These are phyloP conservation scores for Drosophila planitibia DNA, from an alignment of 2,888 invertebrate genomes.

Conservation along the genomic window DNA sequence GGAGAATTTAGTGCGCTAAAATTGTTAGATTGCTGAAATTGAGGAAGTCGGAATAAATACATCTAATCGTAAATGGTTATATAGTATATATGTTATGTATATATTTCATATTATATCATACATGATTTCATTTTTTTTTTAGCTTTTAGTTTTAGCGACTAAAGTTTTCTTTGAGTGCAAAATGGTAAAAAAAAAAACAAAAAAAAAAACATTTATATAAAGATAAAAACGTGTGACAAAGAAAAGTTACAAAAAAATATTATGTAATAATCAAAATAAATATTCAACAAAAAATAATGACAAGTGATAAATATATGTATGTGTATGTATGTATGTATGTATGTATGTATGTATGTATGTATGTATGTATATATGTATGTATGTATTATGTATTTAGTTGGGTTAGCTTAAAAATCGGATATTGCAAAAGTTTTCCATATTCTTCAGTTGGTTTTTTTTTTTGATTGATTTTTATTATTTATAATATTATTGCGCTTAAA, in stretches of 20 bases:
- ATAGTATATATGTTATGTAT: slow-evolving; percentile 67
- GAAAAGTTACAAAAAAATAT: slow-evolving; percentile 30
- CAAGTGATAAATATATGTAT: slow-evolving; percentile 37
- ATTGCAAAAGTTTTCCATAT: slow-evolving; percentile 52
- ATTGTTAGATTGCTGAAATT: not conserved
- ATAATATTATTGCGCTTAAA: slow-evolving; percentile 52
- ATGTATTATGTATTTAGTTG: slow-evolving; percentile 22
- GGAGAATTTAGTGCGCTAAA: not conserved
- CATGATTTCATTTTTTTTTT: slow-evolving; percentile 63
- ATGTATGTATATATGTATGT: slow-evolving; percentile 3
- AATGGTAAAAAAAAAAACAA: slow-evolving; percentile 14
- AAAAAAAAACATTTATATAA: slow-evolving; percentile 33
- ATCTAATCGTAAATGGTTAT: slow-evolving; percentile 34
- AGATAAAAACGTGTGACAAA: slow-evolving; percentile 32
- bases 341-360: slow-evolving; percentile 1
- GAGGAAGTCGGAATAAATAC: not conserved
- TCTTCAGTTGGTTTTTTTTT: slow-evolving; percentile 22
- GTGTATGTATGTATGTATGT: slow-evolving; percentile 14
- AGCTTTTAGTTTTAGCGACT: slow-evolving; percentile 66
- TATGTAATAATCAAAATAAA: slow-evolving; percentile 45
- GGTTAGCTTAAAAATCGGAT: slow-evolving; percentile 50
- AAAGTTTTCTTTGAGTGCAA: slow-evolving; percentile 36
- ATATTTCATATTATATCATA: slow-evolving; percentile 76
- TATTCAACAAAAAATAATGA: slow-evolving; percentile 60
- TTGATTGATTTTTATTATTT: slow-evolving; percentile 22